Conservation (phyloP, 1,140 invertebrate genomes). For the Proales similis region DNA sequence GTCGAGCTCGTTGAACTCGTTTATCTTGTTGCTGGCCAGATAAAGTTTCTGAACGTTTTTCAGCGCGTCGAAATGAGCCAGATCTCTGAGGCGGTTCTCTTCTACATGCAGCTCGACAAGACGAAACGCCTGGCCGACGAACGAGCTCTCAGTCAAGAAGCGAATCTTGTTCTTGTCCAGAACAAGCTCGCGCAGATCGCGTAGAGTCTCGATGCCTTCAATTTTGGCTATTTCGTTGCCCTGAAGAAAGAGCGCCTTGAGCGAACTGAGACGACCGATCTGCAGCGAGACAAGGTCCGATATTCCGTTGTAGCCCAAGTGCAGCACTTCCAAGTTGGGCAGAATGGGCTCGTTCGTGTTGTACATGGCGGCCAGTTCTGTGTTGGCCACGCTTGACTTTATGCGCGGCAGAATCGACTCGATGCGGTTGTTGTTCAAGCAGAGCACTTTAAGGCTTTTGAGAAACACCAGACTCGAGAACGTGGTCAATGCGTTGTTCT, state of each 20-base stretch:
- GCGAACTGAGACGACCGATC: slow-evolving; percentile 44
- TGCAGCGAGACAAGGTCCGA: slow-evolving; percentile 48
- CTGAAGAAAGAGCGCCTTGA: slow-evolving; percentile 52
- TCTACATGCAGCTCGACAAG: slow-evolving; percentile 52
- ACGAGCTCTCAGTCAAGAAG: slow-evolving; percentile 45
- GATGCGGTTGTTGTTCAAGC: slow-evolving; percentile 52
- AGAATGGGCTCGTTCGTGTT: slow-evolving; percentile 41
- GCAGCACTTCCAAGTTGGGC: slow-evolving; percentile 51
- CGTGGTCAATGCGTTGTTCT: slow-evolving; percentile 51
- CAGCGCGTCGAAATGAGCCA: slow-evolving; percentile 44
- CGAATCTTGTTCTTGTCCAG: slow-evolving; percentile 53
- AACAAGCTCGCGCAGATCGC: slow-evolving; percentile 50
- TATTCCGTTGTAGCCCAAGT: slow-evolving; percentile 52
- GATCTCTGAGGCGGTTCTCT: slow-evolving; percentile 49
- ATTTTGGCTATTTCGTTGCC: slow-evolving; percentile 52
- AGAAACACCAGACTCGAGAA: slow-evolving; percentile 51
- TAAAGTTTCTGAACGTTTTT: slow-evolving; percentile 49
- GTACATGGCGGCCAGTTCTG: slow-evolving; percentile 17
- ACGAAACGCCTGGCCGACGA: slow-evolving; percentile 47
- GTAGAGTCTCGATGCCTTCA: slow-evolving; percentile 49
- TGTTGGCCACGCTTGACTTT: slow-evolving; percentile 25
- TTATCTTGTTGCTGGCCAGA: slow-evolving; percentile 48
- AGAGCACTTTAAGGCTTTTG: slow-evolving; percentile 50
- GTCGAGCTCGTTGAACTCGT: slow-evolving; percentile 44
- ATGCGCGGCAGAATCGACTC: slow-evolving; percentile 47